Evolutionary conservation across 2,888 invertebrate genomes (phyloP).

Genomic region (Hydraecia micacea): DNA sequence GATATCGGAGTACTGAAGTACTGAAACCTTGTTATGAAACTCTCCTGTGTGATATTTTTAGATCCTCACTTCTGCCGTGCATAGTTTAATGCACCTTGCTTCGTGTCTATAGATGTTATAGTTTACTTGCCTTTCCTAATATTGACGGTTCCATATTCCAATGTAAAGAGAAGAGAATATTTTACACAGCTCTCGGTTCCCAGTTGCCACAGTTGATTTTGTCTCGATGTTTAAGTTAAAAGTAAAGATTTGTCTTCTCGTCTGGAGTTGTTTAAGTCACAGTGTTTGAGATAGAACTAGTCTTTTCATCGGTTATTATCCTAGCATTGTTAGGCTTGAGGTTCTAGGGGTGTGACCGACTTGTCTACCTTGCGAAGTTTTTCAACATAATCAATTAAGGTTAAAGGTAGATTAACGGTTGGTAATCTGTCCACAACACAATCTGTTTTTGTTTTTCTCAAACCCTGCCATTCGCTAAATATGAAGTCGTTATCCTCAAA

Average conservation of each 20-base stretch:
- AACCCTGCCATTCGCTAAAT: conserved; percentile 65
- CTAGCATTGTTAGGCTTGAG: background rate
- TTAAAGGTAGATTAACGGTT: conserved; percentile 34
- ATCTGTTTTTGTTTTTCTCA: conserved; percentile 30
- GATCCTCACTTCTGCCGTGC: conserved; percentile 51
- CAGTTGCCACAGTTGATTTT: conserved; percentile 18
- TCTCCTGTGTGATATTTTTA: conserved; percentile 63
- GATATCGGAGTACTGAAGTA: conserved; percentile 46
- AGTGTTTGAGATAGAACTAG: conserved; percentile 6
- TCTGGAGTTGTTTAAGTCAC: conserved; percentile 12
- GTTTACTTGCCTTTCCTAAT: background rate
- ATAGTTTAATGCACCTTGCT: conserved; percentile 59
- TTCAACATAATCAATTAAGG: conserved; percentile 18
- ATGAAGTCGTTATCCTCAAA: conserved; percentile 81
- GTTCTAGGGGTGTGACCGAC: background rate
- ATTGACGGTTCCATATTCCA: conserved; percentile 15
- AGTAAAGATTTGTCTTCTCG: conserved; percentile 21
- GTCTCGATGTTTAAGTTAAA: conserved; percentile 18
- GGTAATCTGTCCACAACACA: conserved; percentile 44
- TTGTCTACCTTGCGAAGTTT: background rate
- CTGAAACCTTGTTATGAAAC: conserved; percentile 67
- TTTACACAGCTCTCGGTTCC: background rate
- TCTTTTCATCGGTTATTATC: background rate
- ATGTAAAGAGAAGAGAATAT: conserved; percentile 1
- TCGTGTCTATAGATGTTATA: conserved; percentile 33